These are phyloP conservation scores for Agrochola circellaris DNA, from an alignment of 2,888 invertebrate species.

Conservation along the genomic window DNA sequence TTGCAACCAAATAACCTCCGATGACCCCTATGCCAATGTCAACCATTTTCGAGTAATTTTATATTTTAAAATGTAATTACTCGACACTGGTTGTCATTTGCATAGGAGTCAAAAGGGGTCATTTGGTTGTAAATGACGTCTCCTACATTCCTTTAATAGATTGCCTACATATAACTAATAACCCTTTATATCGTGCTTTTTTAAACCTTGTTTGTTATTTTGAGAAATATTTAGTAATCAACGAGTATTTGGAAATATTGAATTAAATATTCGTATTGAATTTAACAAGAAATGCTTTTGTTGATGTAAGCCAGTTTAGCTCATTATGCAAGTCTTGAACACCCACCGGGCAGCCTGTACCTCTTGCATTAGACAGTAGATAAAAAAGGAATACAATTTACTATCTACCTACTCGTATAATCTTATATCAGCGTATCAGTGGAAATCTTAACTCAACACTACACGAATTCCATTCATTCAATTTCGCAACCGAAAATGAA, in stretches of 20 bases:
- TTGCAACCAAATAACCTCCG: no score
- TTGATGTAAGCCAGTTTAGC: not conserved
- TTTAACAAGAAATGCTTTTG: not conserved
- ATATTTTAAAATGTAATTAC: no score
- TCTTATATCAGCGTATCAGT: slow-evolving; percentile 2
- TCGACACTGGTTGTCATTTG: no score
- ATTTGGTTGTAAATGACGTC: no score
- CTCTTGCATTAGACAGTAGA: slow-evolving; percentile 20
- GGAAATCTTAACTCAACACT: slow-evolving; percentile 19
- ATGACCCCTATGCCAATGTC: no score
- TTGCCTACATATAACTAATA: no score
- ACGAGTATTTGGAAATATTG: not conserved
- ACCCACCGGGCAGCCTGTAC: slow-evolving; percentile 17
- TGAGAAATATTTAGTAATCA: not conserved
- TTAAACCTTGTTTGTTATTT: no score
- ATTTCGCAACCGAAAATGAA: slow-evolving; percentile 20
- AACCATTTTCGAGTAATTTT: no score
- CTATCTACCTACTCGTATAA: not conserved
- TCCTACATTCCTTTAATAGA: no score
- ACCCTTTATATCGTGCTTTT: no score
- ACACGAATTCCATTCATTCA: slow-evolving; percentile 7
- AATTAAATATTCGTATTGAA: not conserved
- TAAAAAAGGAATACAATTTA: slow-evolving; percentile 23
- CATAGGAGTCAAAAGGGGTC: no score
- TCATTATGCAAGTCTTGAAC: slow-evolving; percentile 25